Evolutionary conservation across 1,140 invertebrate species (phyloP), one percentile per base, ranked within the genome.

Genomic region (Harpegnathos saltator): DNA sequence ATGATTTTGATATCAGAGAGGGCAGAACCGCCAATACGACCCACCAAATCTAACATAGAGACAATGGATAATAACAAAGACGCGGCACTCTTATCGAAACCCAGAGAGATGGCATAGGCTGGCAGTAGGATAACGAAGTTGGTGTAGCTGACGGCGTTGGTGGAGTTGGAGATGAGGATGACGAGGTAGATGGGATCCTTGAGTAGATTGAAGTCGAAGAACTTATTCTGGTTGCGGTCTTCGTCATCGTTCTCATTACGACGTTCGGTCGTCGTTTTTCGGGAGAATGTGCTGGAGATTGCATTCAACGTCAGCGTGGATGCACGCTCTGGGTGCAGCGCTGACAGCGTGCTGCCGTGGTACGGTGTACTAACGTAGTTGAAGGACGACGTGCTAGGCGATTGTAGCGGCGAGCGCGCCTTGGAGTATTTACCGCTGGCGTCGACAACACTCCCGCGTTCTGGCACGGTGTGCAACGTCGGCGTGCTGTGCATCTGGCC

Each of bases 121-220:
- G 97, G 97, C 17, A 98, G 93, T 2, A 98, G 89, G 65, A 98
- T 97, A 0, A 97, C 96, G 81, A 98, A 97, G 91, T 98, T 98
- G 0, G 97, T 98, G 88, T 98, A 98, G 66, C 97, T 97, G 59
- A 98, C 97, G 1, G 97, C 97, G 83, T 97, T 97, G 0, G 97
- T 97, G 29, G 96, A 97, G 89, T 97, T 98, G 0, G 97, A 98
- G 84, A 98, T 96, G 19, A 98, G 91, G 65, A 98, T 97, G 3
- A 98, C 96, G 54, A 98, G 94, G 90, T 97, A 98, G 44, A 97
- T 95, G 0, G 97, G 97, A 91, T 98, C 97, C 91, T 95, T 96
- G 0, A 98, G 91, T 0, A 98, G 91, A n/a, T 96, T 95, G 0
- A 97, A 90, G 89, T 98, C 97, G 88, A 98, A 97, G 85, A 97